phyloP scores from a whole-genome alignment of 2,113 vertebrate species.

The Hystrix cristata region DNA sequence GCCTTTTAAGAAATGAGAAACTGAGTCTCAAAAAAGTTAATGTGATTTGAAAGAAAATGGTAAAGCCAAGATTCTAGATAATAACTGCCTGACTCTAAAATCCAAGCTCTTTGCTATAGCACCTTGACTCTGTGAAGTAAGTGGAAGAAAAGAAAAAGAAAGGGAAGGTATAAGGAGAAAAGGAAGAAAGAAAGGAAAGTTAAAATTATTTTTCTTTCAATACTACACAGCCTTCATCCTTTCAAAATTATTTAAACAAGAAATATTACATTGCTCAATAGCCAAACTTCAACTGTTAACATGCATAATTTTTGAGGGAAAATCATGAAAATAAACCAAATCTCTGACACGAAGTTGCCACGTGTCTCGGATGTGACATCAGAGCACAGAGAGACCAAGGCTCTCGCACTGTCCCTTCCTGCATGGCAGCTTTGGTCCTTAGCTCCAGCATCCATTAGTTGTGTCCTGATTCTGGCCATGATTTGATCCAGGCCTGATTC shows the following conservation, averaged over 20 bases:
- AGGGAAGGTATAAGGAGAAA: not conserved
- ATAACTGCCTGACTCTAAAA: not conserved
- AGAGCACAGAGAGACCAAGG: fast-evolving
- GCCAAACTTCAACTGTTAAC: not conserved
- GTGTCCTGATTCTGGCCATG: not conserved
- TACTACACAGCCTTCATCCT: not conserved
- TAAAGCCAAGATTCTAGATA: not conserved
- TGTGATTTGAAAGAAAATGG: not conserved
- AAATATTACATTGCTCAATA: not conserved
- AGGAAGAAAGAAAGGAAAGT: not conserved
- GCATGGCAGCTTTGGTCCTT: not conserved
- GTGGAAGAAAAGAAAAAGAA: too few relatives aligned
- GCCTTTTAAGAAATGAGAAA: not conserved
- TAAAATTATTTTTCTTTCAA: not conserved
- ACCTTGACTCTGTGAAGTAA: not conserved
- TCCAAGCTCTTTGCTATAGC: not conserved
- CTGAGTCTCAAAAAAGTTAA: not conserved
- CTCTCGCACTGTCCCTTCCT: not conserved
- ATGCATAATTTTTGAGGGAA: not conserved
- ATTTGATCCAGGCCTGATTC: not conserved
- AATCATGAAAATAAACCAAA: not conserved
- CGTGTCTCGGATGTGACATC: not conserved
- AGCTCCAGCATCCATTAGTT: not conserved
- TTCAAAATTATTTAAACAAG: not conserved
- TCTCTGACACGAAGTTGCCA: not conserved